phyloP scores from a whole-genome alignment of 2,888 invertebrate species.

The Ophion slaviceki region DNA sequence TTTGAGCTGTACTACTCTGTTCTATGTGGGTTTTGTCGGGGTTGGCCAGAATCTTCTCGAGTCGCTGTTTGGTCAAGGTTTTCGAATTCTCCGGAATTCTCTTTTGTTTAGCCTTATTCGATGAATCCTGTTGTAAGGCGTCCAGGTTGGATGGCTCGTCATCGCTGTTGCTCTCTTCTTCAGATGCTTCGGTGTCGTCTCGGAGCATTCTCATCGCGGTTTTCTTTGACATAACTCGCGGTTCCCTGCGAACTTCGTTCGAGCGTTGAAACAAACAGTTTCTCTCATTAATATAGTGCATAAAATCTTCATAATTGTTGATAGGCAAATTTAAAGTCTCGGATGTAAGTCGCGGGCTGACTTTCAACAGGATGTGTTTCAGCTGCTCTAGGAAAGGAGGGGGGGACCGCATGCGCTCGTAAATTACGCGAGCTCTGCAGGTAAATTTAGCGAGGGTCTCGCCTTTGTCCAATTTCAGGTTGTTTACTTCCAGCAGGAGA shows the following conservation, averaged over 20 bases:
- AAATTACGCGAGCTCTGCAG: slow-evolving; percentile 49
- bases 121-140: not conserved
- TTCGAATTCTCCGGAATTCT: slow-evolving; percentile 2
- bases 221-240: not conserved
- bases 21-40: not conserved
- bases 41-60: slow-evolving; percentile 1
- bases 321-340: slow-evolving; percentile 44
- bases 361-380: slow-evolving; percentile 49
- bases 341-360: slow-evolving; percentile 47
- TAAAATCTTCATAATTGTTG: slow-evolving; percentile 23
- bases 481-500: slow-evolving; percentile 39
- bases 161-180: not conserved
- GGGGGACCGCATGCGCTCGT: slow-evolving; percentile 49
- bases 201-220: slow-evolving; percentile 6
- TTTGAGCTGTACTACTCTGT: not conserved
- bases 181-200: slow-evolving; percentile 1
- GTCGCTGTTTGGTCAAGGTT: slow-evolving; percentile 3
- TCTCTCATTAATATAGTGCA: slow-evolving; percentile 22
- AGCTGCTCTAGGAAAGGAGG: slow-evolving; percentile 46
- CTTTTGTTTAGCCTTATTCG: not conserved
- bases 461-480: slow-evolving; percentile 35
- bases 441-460: slow-evolving; percentile 54
- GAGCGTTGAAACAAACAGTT: slow-evolving; percentile 14
- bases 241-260: not conserved
- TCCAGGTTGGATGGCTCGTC: slow-evolving; percentile 1